Evolutionary conservation across 2,888 invertebrate species (phyloP), one percentile per base, ranked within the genome.

Genomic region (Macropis europaea): DNA sequence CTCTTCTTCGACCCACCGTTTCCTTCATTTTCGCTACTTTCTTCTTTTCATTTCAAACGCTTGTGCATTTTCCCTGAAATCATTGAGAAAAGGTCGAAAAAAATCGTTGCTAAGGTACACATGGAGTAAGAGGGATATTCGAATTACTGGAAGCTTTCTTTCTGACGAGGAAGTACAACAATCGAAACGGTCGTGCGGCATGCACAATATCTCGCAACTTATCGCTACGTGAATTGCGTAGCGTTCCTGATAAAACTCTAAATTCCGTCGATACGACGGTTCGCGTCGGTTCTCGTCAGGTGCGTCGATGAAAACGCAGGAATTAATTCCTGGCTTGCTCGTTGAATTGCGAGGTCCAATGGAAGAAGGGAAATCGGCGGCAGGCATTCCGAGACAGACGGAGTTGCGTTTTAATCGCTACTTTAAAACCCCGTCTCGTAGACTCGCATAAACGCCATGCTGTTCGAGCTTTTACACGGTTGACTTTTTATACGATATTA

Each of bases 191-290:
- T 9, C 32, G 15, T 5, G 4, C 2, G n/a, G 2, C 7, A 6
- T 22, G 7, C 5, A 22, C 47, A 26, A 32, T 62, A 54, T 53
- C 30, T 28, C 7, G 0, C 1, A 30, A 52, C n/a, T 60, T 50
- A 50, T 50, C 28, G n/a, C n/a, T n/a, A 4, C 13, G 22, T 11
- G 9, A 17, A 38, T 40, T 32, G 53, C 17, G 30, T 30, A 32
- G 28, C 15, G 22, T 66, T 7, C 3, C 53, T 24, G 47, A 54
- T 63, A 63, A 50, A 66, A 28, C 3, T 1, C 13, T n/a, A n/a
- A 43, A 34, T 36, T 22, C 28, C 9, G 2, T 0, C 6, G 32
- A 43, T 42, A 17, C 30, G 15, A 13, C 15, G 24, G 13, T 24
- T 13, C 38, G 15, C 45, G 24, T 28, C 28, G 24, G 48, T 47